Evolutionary conservation across 2,797 vertebrate species (phyloP).

Genomic region (Enteromius treurensis): DNA sequence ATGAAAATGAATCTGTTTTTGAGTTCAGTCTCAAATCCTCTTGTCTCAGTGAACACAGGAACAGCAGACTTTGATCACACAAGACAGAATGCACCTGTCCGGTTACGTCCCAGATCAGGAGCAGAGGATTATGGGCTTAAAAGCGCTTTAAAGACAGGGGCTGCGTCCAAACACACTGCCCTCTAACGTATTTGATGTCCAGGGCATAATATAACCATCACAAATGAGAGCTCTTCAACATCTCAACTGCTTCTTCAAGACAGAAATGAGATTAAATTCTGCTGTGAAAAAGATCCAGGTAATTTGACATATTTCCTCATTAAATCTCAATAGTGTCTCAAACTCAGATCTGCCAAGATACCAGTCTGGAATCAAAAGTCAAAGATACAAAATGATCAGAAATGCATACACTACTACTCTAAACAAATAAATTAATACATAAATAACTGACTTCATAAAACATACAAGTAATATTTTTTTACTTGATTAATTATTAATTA

Average conservation of each 20-base stretch:
- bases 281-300: background rate
- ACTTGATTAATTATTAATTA: too few relatives aligned
- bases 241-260: background rate
- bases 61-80: slow-evolving; percentile 41
- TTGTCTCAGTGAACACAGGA: background rate
- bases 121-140: slow-evolving; percentile 44
- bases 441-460: background rate
- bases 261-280: background rate
- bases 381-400: background rate
- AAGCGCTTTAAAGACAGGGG: slow-evolving; percentile 41
- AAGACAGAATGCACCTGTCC: slow-evolving; percentile 41
- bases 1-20: slow-evolving; percentile 16
- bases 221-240: background rate
- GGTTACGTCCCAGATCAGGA: slow-evolving; percentile 33
- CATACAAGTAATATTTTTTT: background rate
- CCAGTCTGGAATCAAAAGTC: background rate
- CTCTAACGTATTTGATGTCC: background rate
- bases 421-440: background rate
- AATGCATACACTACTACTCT: background rate
- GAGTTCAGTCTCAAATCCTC: slow-evolving; percentile 19
- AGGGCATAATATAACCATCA: background rate
- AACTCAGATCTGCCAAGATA: background rate
- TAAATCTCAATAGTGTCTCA: background rate
- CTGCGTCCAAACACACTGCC: background rate
- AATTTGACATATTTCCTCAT: background rate